Evolutionary conservation across 2,888 invertebrate genomes (phyloP), one percentile per base, ranked within the genome.

Genomic region (Tricholauxania praeusta): DNA sequence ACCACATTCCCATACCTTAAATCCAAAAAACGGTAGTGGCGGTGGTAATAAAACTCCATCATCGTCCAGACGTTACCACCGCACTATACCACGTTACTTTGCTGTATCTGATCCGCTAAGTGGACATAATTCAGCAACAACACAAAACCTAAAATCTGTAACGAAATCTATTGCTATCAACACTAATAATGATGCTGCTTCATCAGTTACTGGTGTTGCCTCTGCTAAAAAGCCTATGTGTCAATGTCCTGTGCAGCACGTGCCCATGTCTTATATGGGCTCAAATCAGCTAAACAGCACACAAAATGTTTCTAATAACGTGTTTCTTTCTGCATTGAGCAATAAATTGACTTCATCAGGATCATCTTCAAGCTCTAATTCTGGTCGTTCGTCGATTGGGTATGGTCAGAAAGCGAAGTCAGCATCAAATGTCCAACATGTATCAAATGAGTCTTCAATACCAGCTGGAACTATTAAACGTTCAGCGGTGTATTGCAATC

Each of bases 251-350:
- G 83, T 88, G 53, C 88, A 87, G 68, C 88, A 87, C 78, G 87
- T 87, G 28, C 88, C 88, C 71, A 88, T 88, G 87, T 86, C 87
- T 14, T 88, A 88, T 73, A 88, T 88, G 87, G 86, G 86, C 47
- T 82, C 86, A 53, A 86, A 83, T 73, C 84, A 85, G 74, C 77
- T 84, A 12, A 83, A 81, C 76, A 81, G 82, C 28, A 78, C 72
- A 62, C 65, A 79, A 66, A 78, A 79, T 64, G 80, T 77, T 32
- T 76, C 79, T 69, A 83, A 80, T 68, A 82, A 80, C 76, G 79
- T 82, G 49, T 83, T 84, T 73, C 79, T 85, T 6, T 80, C 83
- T 51, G 82, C 81, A 6, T 73, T 83, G 6, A 81, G 82, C 71
- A 81, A 80, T 70, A 83, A 83, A 73, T 63, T 82, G 48, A 78